A percentile compares a stretch with the other conserved stretches of the same genome.
Conservation (phyloP, 1,140 invertebrate species). For the Brachionus sp. region DNA sequence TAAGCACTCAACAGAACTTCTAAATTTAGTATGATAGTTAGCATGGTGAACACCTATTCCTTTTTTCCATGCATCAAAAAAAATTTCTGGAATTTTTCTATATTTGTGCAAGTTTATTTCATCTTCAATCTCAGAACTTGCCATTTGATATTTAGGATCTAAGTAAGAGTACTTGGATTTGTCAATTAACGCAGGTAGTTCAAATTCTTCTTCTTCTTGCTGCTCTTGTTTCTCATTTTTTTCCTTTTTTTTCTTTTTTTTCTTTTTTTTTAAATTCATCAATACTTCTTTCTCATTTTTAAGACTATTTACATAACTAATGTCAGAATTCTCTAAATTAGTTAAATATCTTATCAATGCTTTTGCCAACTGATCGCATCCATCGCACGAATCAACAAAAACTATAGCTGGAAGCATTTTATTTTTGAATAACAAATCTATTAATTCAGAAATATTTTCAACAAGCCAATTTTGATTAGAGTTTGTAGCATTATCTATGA, state of each 20-base stretch:
- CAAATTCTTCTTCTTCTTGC: not conserved
- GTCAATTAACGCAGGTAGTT: not conserved
- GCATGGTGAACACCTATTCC: constrained; percentile 31
- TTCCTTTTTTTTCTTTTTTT: too few relatives aligned
- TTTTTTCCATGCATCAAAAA: constrained; percentile 15
- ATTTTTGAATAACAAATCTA: not conserved
- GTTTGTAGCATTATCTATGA: not conserved
- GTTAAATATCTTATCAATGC: not conserved
- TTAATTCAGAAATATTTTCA: not conserved
- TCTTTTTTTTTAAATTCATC: constrained; percentile 6
- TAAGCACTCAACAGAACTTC: constrained; percentile 6
- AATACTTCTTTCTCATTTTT: not conserved
- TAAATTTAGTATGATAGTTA: not conserved
- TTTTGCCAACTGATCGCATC: not conserved
- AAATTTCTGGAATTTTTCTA: not conserved
- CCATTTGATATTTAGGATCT: not conserved
- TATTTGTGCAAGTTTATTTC: not conserved
- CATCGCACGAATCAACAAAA: not conserved
- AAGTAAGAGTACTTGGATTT: not conserved
- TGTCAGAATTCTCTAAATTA: not conserved
- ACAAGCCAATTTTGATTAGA: not conserved
- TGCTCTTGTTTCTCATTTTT: not conserved
- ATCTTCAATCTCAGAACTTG: not conserved
- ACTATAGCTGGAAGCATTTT: constrained; percentile 13
- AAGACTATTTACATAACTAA: not conserved